These are phyloP conservation scores for Sarcophaga bullata DNA, from an alignment of 1,140 invertebrate genomes.

Conservation along the genomic window DNA sequence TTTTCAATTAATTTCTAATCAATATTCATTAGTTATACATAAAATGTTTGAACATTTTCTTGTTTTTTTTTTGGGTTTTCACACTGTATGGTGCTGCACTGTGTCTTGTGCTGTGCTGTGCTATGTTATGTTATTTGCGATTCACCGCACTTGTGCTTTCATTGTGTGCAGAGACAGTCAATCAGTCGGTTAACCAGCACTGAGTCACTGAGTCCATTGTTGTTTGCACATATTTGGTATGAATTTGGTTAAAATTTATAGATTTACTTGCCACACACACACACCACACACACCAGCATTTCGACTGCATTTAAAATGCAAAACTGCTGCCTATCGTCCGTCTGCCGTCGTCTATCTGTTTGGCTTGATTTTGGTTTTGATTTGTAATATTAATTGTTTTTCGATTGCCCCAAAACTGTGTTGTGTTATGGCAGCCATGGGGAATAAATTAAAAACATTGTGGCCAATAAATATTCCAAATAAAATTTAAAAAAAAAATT, in stretches of 20 bases:
- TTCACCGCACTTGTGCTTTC: background rate
- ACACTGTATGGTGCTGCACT: background rate
- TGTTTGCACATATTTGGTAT: background rate
- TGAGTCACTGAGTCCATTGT: background rate
- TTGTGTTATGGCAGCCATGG: too few relatives aligned
- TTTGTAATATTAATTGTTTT: background rate
- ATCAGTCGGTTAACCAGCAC: background rate
- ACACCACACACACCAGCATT: too few relatives aligned
- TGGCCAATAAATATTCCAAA: too few relatives aligned
- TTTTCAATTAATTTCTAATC: conserved; percentile 5
- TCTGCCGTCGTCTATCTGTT: background rate
- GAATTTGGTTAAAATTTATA: too few relatives aligned
- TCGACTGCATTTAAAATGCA: too few relatives aligned
- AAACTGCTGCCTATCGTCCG: too few relatives aligned
- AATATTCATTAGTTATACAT: conserved; percentile 11
- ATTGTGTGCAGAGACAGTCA: background rate
- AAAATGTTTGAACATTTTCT: background rate
- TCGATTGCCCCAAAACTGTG: background rate
- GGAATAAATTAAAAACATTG: too few relatives aligned
- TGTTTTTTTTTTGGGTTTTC: background rate
- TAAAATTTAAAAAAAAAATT: too few relatives aligned
- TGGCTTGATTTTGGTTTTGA: background rate
- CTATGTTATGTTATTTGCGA: too few relatives aligned
- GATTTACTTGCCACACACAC: too few relatives aligned
- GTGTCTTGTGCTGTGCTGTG: too few relatives aligned